Conservation (phyloP, 2,888 invertebrate genomes). For the Tromatobia lineatoria region DNA sequence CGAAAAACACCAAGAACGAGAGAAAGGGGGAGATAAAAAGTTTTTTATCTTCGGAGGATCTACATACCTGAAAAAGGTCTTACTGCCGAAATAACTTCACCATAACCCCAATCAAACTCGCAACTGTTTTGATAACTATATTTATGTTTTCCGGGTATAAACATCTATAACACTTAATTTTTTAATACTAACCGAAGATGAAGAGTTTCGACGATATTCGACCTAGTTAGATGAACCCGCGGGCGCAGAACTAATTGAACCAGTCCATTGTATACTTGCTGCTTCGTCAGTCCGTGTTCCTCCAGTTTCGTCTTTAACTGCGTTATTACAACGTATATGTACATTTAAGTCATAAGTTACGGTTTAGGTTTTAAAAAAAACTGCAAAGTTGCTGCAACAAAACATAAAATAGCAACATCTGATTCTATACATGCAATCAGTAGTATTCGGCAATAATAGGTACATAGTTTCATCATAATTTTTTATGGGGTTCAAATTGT, state of each 20-base stretch:
- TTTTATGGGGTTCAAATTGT: too few relatives aligned
- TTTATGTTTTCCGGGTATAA: not conserved
- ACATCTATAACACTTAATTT: not conserved
- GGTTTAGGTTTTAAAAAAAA: not conserved
- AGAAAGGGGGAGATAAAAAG: not conserved
- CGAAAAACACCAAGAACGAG: not conserved
- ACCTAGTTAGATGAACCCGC: constrained; percentile 60
- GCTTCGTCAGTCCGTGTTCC: constrained; percentile 58
- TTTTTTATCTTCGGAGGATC: too few relatives aligned
- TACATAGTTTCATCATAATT: too few relatives aligned
- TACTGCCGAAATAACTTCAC: not conserved
- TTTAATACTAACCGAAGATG: constrained; percentile 23
- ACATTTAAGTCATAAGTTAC: not conserved
- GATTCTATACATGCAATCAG: too few relatives aligned
- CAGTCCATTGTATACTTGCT: constrained; percentile 63
- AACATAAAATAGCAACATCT: too few relatives aligned
- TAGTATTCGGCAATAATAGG: too few relatives aligned
- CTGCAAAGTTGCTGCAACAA: not conserved
- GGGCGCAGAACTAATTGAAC: constrained; percentile 70
- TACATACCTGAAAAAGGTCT: not conserved
- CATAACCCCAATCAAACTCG: not conserved
- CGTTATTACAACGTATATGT: not conserved
- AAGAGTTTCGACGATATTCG: not conserved
- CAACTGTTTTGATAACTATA: too few relatives aligned
- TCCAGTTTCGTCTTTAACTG: constrained; percentile 72